Percentiles rank a stretch among this genome's conserved stretches.
Evolutionary conservation across 2,888 invertebrate genomes (phyloP).

Genomic region (Acleris sparsana): DNA sequence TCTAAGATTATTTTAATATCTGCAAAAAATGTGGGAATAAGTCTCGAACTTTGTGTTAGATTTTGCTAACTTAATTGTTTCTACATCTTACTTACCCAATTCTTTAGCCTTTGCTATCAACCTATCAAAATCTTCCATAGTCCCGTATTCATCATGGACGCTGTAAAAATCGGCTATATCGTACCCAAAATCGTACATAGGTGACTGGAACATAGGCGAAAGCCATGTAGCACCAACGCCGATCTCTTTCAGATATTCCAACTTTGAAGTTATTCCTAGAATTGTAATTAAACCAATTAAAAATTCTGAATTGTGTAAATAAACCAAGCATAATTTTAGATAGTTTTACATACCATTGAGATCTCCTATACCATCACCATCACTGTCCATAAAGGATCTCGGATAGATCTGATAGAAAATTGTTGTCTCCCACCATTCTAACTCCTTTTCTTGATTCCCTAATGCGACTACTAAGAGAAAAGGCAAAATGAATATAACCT

Average conservation of each 20-base stretch:
- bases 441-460: conserved; percentile 49
- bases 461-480: conserved; percentile 50
- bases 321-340: neutral
- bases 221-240: conserved; percentile 89
- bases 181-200: conserved; percentile 92
- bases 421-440: conserved; percentile 90
- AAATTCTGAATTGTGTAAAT: no score
- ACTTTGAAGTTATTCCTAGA: conserved; percentile 85
- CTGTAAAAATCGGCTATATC: conserved; percentile 89
- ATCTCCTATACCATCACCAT: conserved; percentile 89
- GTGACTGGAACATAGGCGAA: conserved; percentile 88
- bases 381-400: conserved; percentile 90
- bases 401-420: conserved; percentile 92
- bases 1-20: conserved; percentile 86
- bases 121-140: conserved; percentile 87
- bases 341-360: conserved; percentile 69
- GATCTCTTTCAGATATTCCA: conserved; percentile 86
- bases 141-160: conserved; percentile 89
- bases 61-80: no score
- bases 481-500: conserved; percentile 47
- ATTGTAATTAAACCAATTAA: no score
- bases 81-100: conserved; percentile 57
- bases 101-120: conserved; percentile 83
- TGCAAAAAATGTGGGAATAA: conserved; percentile 42
- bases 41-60: no score